These are phyloP conservation scores for Dromococcyx pavoninus DNA, from an alignment of 2,797 vertebrate species.

Conservation along the genomic window DNA sequence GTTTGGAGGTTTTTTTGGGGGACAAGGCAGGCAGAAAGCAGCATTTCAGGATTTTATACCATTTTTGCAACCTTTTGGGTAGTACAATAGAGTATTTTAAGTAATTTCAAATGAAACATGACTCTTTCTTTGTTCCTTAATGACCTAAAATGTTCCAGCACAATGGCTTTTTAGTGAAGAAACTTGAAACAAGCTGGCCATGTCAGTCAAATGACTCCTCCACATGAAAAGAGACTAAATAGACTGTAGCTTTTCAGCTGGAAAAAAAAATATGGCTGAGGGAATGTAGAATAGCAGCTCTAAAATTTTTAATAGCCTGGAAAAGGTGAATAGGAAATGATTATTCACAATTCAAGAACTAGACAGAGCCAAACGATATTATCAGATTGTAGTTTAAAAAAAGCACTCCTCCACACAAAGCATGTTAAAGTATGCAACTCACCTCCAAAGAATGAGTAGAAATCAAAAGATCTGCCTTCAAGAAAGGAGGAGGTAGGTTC, in stretches of 20 bases:
- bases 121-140: background rate
- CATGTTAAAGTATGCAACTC: background rate
- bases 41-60: background rate
- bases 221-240: background rate
- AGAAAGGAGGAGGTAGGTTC: background rate
- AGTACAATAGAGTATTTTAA: background rate
- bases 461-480: background rate
- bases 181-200: background rate
- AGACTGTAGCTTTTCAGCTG: background rate
- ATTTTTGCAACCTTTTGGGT: background rate
- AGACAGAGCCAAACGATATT: constrained; percentile 2
- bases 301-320: constrained; percentile 42
- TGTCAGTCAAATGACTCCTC: constrained; percentile 13
- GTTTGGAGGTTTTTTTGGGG: background rate
- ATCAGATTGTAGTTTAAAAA: background rate
- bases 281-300: background rate
- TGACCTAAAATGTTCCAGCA: background rate
- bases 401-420: background rate
- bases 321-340: constrained; percentile 35
- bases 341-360: constrained; percentile 5
- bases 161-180: background rate
- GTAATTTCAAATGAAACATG: background rate
- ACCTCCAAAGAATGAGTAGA: background rate
- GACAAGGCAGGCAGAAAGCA: accelerated
- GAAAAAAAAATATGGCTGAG: background rate